Evolutionary conservation across 2,113 vertebrate genomes (phyloP), one percentile per base, ranked within the genome.

Genomic region (Laterallus jamaicensis): DNA sequence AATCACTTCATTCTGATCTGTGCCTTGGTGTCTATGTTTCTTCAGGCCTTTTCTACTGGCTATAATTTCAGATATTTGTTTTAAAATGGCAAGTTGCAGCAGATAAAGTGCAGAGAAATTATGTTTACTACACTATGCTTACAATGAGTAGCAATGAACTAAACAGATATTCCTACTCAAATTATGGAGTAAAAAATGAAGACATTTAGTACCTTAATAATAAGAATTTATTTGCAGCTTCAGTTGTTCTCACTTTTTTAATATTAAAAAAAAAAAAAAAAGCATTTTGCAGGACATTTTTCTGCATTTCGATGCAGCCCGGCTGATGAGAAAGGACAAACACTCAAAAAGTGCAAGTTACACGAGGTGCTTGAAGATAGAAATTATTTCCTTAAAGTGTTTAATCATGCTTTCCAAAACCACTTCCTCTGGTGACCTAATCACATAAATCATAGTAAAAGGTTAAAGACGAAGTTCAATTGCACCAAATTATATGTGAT

Each of bases 401-500:
- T 97, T 98, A 98, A 98, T 98, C 96, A 96, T 92, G 82, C 94
- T 97, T 97, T 96, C 95, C 71, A 96, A 97, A 98, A 85, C 67
- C 64, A 95, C 96, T 98, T 98, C 96, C 82, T 97, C 88, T 96
- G 84, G 87, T 96, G 97, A 96, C 92, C 94, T 98, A 97, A 97
- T 98, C 98, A 98, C 88, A 97, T 95, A 97, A 98, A 97, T 98
- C 95, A 97, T 40, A 94, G 90, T 66, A 93, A 98, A 98, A 98
- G 96, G 97, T 98, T 97, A 98, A 98, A 98, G 95, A 97, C 10
- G 7, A 97, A 97, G 91, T 97, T 97, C 95, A 97, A 55, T 97
- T 97, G 94, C 90, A 83, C 62, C 74, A 96, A 97, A 97, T 96
- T 97, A 94, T 63, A 76, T 78, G 75, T 50, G 37, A 92, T 93